Percentiles rank a stretch among this genome's conserved stretches.
Conservation (phyloP, 2,113 vertebrate species). For the Ranitomeya imitator region DNA sequence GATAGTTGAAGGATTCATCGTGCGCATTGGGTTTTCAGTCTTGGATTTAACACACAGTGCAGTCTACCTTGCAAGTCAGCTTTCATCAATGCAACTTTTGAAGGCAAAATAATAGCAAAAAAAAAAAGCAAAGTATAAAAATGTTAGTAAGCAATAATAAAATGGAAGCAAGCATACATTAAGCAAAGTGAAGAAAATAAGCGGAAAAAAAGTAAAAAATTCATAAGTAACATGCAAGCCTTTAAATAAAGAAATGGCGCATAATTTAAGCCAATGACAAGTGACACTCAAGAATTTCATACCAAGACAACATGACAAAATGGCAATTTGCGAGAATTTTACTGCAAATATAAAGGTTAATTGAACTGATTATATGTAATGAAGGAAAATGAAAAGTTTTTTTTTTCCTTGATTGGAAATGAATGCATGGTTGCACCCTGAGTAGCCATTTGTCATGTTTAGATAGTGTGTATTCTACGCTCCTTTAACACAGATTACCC, state of each 20-base stretch:
- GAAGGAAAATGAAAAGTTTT: slow-evolving; percentile 72
- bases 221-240: slow-evolving; percentile 4
- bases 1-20: slow-evolving; percentile 63
- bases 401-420: slow-evolving; percentile 60
- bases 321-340: slow-evolving; percentile 73
- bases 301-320: slow-evolving; percentile 78
- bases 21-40: slow-evolving; percentile 79
- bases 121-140: slow-evolving; percentile 91
- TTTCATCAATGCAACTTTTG: slow-evolving; percentile 99
- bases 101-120: slow-evolving; percentile 82
- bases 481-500: slow-evolving; percentile 55
- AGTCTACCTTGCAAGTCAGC: slow-evolving; percentile 99
- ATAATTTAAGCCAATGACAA: slow-evolving; percentile 76
- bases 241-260: slow-evolving; percentile 69
- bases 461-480: slow-evolving; percentile 58
- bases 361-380: slow-evolving; percentile 76
- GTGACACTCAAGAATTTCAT: slow-evolving; percentile 75
- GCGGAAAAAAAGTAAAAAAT: background rate
- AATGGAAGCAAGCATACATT: slow-evolving; percentile 80
- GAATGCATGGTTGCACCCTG: slow-evolving; percentile 64
- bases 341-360: slow-evolving; percentile 74
- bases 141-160: slow-evolving; percentile 92
- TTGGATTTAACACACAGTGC: slow-evolving; percentile 84
- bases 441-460: slow-evolving; percentile 64
- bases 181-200: slow-evolving; percentile 52